Evolutionary conservation across 2,113 vertebrate genomes (phyloP).

Genomic region (Pituophis catenifer): DNA sequence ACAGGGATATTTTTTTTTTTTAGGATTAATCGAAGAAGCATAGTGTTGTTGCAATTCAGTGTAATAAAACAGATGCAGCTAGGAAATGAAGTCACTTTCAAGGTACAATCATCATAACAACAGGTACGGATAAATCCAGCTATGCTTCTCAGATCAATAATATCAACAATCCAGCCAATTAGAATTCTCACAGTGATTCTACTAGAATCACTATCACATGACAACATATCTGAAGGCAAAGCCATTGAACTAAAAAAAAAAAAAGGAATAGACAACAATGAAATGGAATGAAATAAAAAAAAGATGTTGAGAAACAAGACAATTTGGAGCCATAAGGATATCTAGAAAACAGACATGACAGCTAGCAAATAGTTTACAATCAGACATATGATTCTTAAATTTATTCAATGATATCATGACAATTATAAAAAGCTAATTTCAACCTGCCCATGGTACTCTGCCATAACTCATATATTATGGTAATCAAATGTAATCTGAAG

Average conservation of each 20-base stretch:
- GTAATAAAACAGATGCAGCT: neutral
- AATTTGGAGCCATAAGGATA: neutral
- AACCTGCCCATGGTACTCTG: neutral
- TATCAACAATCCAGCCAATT: neutral
- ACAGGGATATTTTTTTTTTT: neutral
- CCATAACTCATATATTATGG: neutral
- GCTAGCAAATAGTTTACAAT: neutral
- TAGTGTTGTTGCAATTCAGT: neutral
- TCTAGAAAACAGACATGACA: neutral
- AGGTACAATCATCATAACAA: too few species aligned
- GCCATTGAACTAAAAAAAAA: neutral
- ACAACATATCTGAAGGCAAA: neutral
- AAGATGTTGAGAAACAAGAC: neutral
- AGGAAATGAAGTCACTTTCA: neutral
- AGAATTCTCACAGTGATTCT: neutral
- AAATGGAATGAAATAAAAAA: neutral
- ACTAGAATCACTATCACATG: neutral
- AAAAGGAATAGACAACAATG: neutral
- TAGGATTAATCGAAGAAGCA: neutral
- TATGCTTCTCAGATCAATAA: too few species aligned
- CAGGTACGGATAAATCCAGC: neutral
- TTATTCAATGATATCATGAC: neutral
- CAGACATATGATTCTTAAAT: neutral
- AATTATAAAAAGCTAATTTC: neutral
- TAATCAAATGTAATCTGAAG: conserved; percentile 8